These are phyloP conservation scores for Acrossocheilus fasciatus DNA, from an alignment of 2,797 vertebrate genomes.

Conservation along the genomic window DNA sequence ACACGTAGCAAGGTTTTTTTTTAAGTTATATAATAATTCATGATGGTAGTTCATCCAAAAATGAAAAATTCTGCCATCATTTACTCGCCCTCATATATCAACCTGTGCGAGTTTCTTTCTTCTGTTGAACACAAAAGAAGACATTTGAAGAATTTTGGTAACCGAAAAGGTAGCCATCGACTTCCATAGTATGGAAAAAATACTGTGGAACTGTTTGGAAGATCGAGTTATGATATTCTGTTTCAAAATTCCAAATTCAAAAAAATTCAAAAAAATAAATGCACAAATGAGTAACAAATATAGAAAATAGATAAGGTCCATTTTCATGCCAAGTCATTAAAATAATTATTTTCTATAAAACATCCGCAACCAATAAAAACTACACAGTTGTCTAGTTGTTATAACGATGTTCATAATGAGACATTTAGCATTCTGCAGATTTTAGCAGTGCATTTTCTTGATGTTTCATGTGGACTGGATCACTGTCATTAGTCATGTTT, in stretches of 20 bases:
- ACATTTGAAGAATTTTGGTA: not conserved
- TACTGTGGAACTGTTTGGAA: not conserved
- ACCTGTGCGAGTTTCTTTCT: not conserved
- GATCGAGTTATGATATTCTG: not conserved
- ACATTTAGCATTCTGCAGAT: constrained; percentile 19
- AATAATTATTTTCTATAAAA: not conserved
- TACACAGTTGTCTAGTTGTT: not conserved
- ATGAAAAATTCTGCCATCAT: not conserved
- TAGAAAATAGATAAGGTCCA: not conserved
- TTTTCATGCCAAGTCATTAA: not conserved
- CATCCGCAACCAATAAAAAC: not conserved
- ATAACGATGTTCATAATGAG: not conserved
- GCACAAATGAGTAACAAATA: not conserved
- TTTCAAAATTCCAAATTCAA: not conserved
- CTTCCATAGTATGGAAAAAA: not conserved
- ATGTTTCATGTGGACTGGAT: constrained; percentile 28
- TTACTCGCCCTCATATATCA: not conserved
- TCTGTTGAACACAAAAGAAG: not conserved
- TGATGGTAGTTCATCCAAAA: not conserved
- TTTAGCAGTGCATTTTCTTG: not conserved
- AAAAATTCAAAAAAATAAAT: not conserved
- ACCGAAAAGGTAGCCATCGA: not conserved
- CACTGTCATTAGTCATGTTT: constrained; percentile 46
- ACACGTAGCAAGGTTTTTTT: too few species aligned
- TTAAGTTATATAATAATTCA: too few species aligned